Percentiles rank a stretch among this genome's conserved stretches.
phyloP scores from a whole-genome alignment of 1,140 invertebrate species.

The Phymastichus coffea region DNA sequence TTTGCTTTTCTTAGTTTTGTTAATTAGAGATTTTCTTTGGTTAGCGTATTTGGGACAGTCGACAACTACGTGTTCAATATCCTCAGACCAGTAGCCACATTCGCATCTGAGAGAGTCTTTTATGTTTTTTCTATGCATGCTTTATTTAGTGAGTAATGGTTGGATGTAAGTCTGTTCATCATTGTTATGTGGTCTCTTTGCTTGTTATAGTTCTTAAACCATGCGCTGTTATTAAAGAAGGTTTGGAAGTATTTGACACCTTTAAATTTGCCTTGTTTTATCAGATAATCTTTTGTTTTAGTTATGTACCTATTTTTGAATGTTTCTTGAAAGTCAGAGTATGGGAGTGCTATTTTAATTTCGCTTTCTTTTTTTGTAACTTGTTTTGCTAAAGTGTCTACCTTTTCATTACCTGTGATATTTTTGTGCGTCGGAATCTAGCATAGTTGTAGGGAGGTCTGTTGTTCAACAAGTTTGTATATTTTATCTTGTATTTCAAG shows the following conservation, averaged over 20 bases:
- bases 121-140: no score
- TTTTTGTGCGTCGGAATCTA: background rate
- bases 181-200: background rate
- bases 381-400: constrained; percentile 3
- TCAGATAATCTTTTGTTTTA: background rate
- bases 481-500: background rate
- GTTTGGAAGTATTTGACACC: background rate
- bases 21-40: no score
- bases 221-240: background rate
- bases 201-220: no score
- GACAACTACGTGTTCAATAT: no score
- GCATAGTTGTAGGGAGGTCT: background rate
- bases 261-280: background rate
- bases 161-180: background rate
- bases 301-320: background rate
- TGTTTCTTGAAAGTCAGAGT: background rate
- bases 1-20: no score
- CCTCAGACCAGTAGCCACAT: no score
- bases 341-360: background rate
- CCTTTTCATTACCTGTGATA: background rate
- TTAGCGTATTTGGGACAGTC: no score
- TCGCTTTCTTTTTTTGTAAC: background rate
- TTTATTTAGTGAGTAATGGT: no score
- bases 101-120: no score
- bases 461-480: background rate